Evolutionary conservation across 2,888 invertebrate species (phyloP).

Genomic region (Phalera bucephala): DNA sequence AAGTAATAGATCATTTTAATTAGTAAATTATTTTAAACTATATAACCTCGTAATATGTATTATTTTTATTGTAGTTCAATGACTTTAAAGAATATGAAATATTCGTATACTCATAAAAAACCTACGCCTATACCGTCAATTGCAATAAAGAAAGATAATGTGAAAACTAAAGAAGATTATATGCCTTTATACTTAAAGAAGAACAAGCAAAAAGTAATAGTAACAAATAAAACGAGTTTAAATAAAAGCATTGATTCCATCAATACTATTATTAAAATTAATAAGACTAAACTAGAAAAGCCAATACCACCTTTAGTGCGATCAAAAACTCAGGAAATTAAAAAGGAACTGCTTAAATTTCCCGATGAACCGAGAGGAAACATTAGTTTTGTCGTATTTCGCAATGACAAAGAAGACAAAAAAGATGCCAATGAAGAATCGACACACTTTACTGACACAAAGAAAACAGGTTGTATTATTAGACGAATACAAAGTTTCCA

Average conservation of each 20-base stretch:
- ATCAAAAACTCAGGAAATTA: constrained; percentile 39
- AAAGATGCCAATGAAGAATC: constrained; percentile 28
- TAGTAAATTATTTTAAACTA: neutral
- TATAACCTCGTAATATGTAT: neutral
- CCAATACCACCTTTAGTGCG: constrained; percentile 13
- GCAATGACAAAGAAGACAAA: constrained; percentile 47
- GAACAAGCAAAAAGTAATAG: constrained; percentile 14
- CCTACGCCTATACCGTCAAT: constrained; percentile 16
- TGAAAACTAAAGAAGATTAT: constrained; percentile 35
- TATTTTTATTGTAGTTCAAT: constrained; percentile 38
- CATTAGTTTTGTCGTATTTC: constrained; percentile 51
- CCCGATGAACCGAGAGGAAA: constrained; percentile 33
- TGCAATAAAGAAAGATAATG: constrained; percentile 27
- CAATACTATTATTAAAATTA: constrained; percentile 16
- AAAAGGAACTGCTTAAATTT: constrained; percentile 46
- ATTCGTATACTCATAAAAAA: constrained; percentile 30
- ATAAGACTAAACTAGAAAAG: constrained; percentile 18
- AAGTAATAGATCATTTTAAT: constrained; percentile 11
- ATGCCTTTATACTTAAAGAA: constrained; percentile 45
- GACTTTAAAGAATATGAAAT: constrained; percentile 39
- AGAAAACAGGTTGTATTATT: constrained; percentile 4
- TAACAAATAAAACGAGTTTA: constrained; percentile 21
- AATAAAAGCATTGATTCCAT: constrained; percentile 33
- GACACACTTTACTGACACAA: constrained; percentile 1
- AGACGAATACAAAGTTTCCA: constrained; percentile 36